Percentiles rank a stretch among this genome's conserved stretches.
Conservation (phyloP, 2,888 invertebrate genomes). For the Cryptus armator region DNA sequence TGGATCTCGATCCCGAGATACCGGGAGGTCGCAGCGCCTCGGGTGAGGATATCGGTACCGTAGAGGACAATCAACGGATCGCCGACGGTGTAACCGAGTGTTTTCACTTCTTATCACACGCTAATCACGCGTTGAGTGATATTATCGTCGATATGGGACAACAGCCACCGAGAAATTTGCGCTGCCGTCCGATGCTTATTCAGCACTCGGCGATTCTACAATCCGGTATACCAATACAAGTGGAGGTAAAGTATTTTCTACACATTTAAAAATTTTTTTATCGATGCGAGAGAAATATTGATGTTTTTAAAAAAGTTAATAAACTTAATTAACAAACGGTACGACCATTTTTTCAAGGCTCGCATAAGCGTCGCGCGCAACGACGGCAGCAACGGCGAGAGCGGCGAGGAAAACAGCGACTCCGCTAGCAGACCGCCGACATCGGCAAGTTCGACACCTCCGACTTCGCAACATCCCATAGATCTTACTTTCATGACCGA, state of each 20-base stretch:
- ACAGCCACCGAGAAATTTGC: constrained; percentile 89
- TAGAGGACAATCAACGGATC: constrained; percentile 88
- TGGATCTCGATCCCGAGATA: constrained; percentile 88
- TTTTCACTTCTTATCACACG: constrained; percentile 94
- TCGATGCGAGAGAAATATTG: neutral
- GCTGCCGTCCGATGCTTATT: constrained; percentile 90
- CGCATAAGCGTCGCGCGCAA: constrained; percentile 64
- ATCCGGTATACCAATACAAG: constrained; percentile 89
- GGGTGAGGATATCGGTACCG: constrained; percentile 71
- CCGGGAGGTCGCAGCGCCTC: constrained; percentile 67
- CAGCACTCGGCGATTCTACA: constrained; percentile 90
- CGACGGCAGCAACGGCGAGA: constrained; percentile 62
- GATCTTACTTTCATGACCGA: constrained; percentile 48
- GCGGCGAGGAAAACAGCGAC: constrained; percentile 60
- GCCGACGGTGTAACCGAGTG: constrained; percentile 92
- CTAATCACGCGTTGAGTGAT: constrained; percentile 95
- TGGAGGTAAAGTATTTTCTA: constrained; percentile 84
- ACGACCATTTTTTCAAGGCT: constrained; percentile 38
- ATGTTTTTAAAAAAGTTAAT: neutral
- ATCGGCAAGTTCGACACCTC: constrained; percentile 42
- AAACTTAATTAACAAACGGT: neutral
- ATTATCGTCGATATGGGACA: constrained; percentile 91
- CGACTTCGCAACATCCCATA: constrained; percentile 46
- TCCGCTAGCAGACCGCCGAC: constrained; percentile 55
- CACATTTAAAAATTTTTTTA: neutral